These are phyloP conservation scores for Lasioglossum calceatum DNA, from an alignment of 2,888 invertebrate species.

Conservation along the genomic window DNA sequence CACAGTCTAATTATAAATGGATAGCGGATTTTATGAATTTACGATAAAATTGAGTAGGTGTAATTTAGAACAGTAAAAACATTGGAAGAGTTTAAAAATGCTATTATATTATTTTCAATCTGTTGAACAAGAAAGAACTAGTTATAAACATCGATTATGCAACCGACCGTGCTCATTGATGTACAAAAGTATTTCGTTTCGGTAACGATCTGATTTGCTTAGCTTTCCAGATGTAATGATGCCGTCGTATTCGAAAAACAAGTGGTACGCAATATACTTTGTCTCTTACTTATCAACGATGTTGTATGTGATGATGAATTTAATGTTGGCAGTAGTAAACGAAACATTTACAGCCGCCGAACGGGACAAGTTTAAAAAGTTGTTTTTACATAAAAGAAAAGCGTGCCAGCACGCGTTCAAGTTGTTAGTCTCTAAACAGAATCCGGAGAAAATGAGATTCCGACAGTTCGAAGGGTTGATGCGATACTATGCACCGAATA, in stretches of 20 bases:
- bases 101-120: too few species aligned
- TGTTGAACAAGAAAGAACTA: too few species aligned
- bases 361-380: slow-evolving; percentile 93
- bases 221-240: slow-evolving; percentile 98
- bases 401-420: slow-evolving; percentile 93
- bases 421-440: slow-evolving; percentile 91
- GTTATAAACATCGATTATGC: not conserved
- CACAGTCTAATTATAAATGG: too few species aligned
- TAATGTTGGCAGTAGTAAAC: slow-evolving; percentile 96
- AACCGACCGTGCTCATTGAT: not conserved
- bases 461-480: slow-evolving; percentile 93
- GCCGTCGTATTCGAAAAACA: slow-evolving; percentile 93
- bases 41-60: too few species aligned
- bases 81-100: too few species aligned
- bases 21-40: too few species aligned
- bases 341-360: slow-evolving; percentile 95
- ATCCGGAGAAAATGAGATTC: slow-evolving; percentile 89
- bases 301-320: slow-evolving; percentile 94
- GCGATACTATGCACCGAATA: slow-evolving; percentile 91
- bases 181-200: not conserved
- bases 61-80: too few species aligned
- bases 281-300: slow-evolving; percentile 94
- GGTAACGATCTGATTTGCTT: slow-evolving; percentile 49
- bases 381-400: slow-evolving; percentile 92
- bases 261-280: slow-evolving; percentile 94